Evolutionary conservation across 1,140 invertebrate species (phyloP).

Genomic region (Dendroctonus ponderosae): DNA sequence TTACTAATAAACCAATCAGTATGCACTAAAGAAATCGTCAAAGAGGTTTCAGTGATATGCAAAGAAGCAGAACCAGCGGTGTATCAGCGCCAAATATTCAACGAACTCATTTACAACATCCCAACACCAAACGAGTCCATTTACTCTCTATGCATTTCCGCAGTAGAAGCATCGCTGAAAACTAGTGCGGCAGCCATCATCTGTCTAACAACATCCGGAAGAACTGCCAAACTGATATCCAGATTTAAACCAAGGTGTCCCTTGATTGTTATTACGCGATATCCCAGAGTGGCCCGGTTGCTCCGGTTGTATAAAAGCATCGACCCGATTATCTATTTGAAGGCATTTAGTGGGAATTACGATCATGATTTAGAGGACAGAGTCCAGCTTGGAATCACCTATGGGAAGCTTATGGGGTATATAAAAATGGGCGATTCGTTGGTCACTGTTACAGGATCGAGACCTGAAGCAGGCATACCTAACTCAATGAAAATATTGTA

Average conservation of each 20-base stretch:
- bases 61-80: conserved; percentile 79
- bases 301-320: conserved; percentile 75
- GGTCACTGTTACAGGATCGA: conserved; percentile 70
- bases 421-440: conserved; percentile 64
- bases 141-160: conserved; percentile 77
- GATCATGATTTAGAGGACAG: conserved; percentile 68
- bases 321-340: conserved; percentile 38
- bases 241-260: conserved; percentile 82
- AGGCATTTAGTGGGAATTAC: conserved; percentile 29
- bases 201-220: conserved; percentile 80
- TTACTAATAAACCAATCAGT: conserved; percentile 59
- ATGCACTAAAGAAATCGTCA: conserved; percentile 29
- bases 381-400: conserved; percentile 64
- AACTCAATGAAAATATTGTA: conserved; percentile 71
- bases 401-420: conserved; percentile 62
- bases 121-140: conserved; percentile 42
- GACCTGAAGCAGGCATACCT: conserved; percentile 67
- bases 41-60: conserved; percentile 30
- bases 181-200: conserved; percentile 79
- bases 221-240: conserved; percentile 71
- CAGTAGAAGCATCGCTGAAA: conserved; percentile 78
- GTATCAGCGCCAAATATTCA: conserved; percentile 74
- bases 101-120: conserved; percentile 60
- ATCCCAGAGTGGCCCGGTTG: conserved; percentile 68
- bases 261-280: conserved; percentile 78